Percentiles rank a stretch among this genome's conserved stretches.
Conservation (phyloP, 64 coral and sea anemone genomes). For the Stylophora pistillata region DNA sequence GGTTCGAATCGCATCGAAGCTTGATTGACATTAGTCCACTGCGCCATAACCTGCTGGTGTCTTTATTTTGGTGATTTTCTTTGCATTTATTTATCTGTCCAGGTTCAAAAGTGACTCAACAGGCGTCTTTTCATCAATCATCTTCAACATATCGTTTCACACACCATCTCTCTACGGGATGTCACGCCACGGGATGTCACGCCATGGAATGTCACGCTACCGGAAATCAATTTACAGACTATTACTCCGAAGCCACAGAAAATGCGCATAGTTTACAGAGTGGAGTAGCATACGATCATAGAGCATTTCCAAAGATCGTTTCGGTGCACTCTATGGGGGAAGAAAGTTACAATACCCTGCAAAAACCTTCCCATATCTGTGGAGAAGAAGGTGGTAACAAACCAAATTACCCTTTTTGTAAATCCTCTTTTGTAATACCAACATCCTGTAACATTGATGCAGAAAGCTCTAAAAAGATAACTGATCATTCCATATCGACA, state of each 20-base stretch:
- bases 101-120: too few relatives aligned
- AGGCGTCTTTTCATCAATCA: too few relatives aligned
- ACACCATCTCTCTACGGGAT: background rate
- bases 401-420: background rate
- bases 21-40: too few relatives aligned
- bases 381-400: background rate
- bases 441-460: too few relatives aligned
- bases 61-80: too few relatives aligned
- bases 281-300: slow-evolving; percentile 50
- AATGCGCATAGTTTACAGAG: background rate
- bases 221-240: background rate
- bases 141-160: too few relatives aligned
- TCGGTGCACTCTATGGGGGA: slow-evolving; percentile 34
- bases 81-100: too few relatives aligned
- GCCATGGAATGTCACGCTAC: background rate
- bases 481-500: background rate
- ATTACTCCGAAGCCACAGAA: background rate
- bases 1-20: too few relatives aligned
- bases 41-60: too few relatives aligned
- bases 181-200: background rate
- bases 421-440: too few relatives aligned
- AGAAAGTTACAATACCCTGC: background rate
- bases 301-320: slow-evolving; percentile 46
- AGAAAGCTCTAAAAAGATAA: background rate
- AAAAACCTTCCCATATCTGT: background rate